Evolutionary conservation across 2,113 vertebrate genomes (phyloP).

Genomic region (Oncorhynchus nerka): DNA sequence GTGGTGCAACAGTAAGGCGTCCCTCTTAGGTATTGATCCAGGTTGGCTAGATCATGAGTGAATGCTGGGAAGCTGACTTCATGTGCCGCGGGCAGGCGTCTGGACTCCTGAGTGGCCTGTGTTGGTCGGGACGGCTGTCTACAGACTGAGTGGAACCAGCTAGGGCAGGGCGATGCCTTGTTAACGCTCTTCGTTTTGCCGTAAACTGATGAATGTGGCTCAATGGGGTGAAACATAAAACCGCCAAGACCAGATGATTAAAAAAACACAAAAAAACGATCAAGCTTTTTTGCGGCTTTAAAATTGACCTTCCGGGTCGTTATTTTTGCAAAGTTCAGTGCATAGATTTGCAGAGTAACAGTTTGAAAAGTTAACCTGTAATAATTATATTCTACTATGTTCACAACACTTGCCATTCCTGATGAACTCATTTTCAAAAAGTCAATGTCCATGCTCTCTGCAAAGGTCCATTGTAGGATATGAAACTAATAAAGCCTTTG

Average conservation of each 20-base stretch:
- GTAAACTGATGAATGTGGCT: constrained; percentile 61
- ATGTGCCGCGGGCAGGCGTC: constrained; percentile 25
- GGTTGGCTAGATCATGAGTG: constrained; percentile 51
- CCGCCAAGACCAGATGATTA: constrained; percentile 27
- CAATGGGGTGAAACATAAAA: constrained; percentile 40
- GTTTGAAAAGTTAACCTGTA: constrained; percentile 15
- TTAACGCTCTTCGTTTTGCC: constrained; percentile 67
- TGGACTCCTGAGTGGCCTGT: constrained; percentile 65
- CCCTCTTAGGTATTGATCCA: constrained; percentile 65
- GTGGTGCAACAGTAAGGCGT: constrained; percentile 49
- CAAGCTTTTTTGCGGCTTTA: constrained; percentile 16
- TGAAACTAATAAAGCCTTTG: constrained; percentile 9
- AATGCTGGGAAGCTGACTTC: constrained; percentile 62
- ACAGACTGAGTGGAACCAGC: constrained; percentile 75
- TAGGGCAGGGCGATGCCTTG: constrained; percentile 51
- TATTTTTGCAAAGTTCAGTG: constrained; percentile 21
- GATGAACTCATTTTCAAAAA: constrained; percentile 2
- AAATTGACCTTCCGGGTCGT: constrained; percentile 7
- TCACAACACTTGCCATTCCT: constrained; percentile 17
- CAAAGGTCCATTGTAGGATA: constrained; percentile 29
- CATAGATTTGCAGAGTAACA: constrained; percentile 19
- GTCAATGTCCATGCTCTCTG: constrained; percentile 22
- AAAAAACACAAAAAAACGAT: constrained; percentile 16
- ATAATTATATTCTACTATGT: constrained; percentile 31
- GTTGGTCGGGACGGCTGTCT: constrained; percentile 55